A percentile compares a stretch with the other conserved stretches of the same genome.
Evolutionary conservation across 2,113 vertebrate genomes (phyloP).

Genomic region (Leptobrachium leishanense): DNA sequence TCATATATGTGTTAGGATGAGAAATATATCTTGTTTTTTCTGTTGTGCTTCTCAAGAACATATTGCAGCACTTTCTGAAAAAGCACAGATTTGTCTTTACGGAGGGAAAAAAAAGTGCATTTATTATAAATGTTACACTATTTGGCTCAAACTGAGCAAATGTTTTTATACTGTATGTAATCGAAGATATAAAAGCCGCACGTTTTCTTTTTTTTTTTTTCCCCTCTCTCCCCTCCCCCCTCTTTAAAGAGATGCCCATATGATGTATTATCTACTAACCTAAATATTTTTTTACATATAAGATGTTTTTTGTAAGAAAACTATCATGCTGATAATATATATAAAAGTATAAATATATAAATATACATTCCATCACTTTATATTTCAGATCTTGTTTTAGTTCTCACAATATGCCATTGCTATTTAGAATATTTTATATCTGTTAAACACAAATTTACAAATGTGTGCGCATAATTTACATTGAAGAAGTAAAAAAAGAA

Average conservation of each 20-base stretch:
- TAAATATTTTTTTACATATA: constrained; percentile 57
- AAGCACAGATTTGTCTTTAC: constrained; percentile 65
- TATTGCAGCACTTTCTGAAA: constrained; percentile 52
- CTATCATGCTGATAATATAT: constrained; percentile 43
- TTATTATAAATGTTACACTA: constrained; percentile 80
- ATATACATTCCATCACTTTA: constrained; percentile 51
- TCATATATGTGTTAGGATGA: constrained; percentile 50
- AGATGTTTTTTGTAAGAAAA: constrained; percentile 52
- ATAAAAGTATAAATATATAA: constrained; percentile 39
- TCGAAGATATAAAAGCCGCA: constrained; percentile 55
- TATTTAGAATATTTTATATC: constrained; percentile 50
- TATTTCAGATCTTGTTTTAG: constrained; percentile 43
- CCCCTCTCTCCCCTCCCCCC: background rate
- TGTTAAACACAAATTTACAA: background rate
- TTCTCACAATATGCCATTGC: constrained; percentile 51
- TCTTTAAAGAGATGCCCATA: constrained; percentile 53
- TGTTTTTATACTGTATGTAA: constrained; percentile 68
- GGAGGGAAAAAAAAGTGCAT: constrained; percentile 73
- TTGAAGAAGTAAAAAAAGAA: background rate
- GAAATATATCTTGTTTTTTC: constrained; percentile 47
- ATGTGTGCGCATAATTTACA: constrained; percentile 10
- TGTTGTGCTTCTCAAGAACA: constrained; percentile 51
- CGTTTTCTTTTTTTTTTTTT: constrained; percentile 48
- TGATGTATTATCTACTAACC: constrained; percentile 52
- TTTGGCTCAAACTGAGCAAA: constrained; percentile 81